Conservation (phyloP, 2,797 vertebrate genomes). For the Hippocampus kuda region DNA sequence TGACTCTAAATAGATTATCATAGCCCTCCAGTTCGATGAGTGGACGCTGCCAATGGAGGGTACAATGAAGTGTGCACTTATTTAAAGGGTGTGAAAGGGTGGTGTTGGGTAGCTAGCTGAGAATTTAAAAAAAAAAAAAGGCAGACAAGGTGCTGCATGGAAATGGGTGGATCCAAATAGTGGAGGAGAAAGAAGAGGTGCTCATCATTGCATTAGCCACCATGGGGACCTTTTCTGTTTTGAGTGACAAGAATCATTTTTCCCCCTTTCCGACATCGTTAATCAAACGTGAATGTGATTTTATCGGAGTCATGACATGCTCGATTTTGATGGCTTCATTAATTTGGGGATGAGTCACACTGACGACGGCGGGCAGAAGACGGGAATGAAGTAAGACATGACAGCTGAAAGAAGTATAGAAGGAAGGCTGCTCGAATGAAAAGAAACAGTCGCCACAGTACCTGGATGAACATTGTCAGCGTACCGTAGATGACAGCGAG, state of each 20-base stretch:
- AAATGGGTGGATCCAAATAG: constrained; percentile 37
- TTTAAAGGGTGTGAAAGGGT: constrained; percentile 53
- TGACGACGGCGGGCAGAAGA: constrained; percentile 28
- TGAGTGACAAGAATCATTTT: neutral
- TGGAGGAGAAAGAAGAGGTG: constrained; percentile 21
- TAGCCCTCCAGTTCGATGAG: constrained; percentile 60
- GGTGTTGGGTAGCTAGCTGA: constrained; percentile 18
- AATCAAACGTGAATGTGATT: constrained; percentile 29
- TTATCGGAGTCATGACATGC: constrained; percentile 35
- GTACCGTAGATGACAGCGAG: neutral
- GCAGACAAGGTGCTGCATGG: constrained; percentile 31
- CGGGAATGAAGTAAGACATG: constrained; percentile 15
- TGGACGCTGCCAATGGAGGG: constrained; percentile 54
- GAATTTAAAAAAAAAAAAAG: constrained; percentile 13
- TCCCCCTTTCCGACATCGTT: constrained; percentile 18
- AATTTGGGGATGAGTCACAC: constrained; percentile 66
- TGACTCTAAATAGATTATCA: constrained; percentile 65
- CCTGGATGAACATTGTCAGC: constrained; percentile 22
- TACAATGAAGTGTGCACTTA: constrained; percentile 52
- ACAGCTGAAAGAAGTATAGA: constrained; percentile 18
- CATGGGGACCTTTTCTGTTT: constrained; percentile 7
- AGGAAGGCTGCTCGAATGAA: neutral
- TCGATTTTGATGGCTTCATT: constrained; percentile 44
- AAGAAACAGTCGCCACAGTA: constrained; percentile 24
- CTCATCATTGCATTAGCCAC: constrained; percentile 21